phyloP scores from a whole-genome alignment of 2,797 vertebrate genomes.

The Sphenodon punctatus region DNA sequence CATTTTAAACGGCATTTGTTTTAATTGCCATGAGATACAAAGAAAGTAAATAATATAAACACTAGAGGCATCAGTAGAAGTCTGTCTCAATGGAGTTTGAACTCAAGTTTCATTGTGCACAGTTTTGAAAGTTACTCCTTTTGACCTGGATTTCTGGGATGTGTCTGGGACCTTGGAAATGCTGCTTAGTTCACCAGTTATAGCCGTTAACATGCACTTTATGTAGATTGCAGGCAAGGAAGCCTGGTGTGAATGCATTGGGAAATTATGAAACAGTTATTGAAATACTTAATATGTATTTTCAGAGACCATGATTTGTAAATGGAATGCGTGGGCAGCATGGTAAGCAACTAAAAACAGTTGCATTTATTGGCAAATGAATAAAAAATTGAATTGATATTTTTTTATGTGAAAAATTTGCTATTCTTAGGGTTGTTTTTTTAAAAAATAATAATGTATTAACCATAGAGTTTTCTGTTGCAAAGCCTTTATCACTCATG shows the following conservation, averaged over 20 bases:
- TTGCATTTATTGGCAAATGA: not conserved
- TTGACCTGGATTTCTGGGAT: not conserved
- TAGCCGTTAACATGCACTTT: not conserved
- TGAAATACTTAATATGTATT: not conserved
- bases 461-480: not conserved
- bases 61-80: not conserved
- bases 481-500: not conserved
- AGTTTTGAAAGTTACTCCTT: not conserved
- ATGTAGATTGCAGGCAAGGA: not conserved
- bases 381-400: not conserved
- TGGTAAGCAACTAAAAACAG: not conserved
- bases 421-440: too few relatives aligned
- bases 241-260: not conserved
- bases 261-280: not conserved
- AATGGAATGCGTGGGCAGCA: not conserved
- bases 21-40: not conserved
- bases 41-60: not conserved
- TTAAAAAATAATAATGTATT: too few relatives aligned
- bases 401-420: constrained; percentile 23
- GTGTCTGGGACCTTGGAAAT: not conserved
- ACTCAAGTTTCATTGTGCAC: not conserved
- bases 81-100: not conserved
- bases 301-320: not conserved
- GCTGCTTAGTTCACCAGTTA: not conserved
- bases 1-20: not conserved